Conservation (phyloP, 2,113 vertebrate genomes). For the Salvator merianae region DNA sequence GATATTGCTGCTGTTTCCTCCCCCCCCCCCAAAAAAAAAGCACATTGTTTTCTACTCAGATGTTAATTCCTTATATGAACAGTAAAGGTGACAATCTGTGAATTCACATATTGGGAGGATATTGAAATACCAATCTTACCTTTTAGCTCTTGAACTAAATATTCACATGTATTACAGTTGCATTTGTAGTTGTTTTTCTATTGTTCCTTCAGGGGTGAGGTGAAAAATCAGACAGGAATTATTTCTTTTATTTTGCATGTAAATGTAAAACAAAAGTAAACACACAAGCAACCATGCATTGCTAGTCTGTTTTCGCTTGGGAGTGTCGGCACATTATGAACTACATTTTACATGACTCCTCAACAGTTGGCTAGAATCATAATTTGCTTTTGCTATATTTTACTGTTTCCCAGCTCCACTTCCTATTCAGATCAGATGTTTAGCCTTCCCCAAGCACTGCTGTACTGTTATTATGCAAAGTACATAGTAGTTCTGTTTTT, state of each 20-base stretch:
- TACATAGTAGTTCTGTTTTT: neutral
- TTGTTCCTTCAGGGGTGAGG: neutral
- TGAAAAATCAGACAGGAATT: constrained; percentile 11
- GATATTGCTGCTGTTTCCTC: rapidly evolving
- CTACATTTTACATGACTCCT: neutral
- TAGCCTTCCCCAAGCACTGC: constrained; percentile 11
- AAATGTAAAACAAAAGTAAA: constrained; percentile 37
- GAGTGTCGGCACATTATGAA: constrained; percentile 28
- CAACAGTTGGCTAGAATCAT: constrained; percentile 20
- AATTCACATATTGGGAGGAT: constrained; percentile 14
- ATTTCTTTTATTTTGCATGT: neutral
- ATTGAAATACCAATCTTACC: neutral
- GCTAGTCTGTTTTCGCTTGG: constrained; percentile 17
- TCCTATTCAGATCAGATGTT: neutral
- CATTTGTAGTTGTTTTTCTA: neutral
- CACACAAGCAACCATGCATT: constrained; percentile 12
- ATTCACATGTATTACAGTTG: neutral
- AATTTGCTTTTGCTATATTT: too few relatives aligned
- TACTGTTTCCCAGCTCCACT: neutral
- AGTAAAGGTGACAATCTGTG: neutral
- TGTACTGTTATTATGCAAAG: neutral
- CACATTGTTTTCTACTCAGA: neutral
- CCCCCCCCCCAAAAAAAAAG: neutral
- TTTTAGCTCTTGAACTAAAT: rapidly evolving
- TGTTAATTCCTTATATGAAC: constrained; percentile 20